These are phyloP conservation scores for Parazoanthus atlanticus DNA, from an alignment of 92 coral and sea anemone species.

Conservation along the genomic window DNA sequence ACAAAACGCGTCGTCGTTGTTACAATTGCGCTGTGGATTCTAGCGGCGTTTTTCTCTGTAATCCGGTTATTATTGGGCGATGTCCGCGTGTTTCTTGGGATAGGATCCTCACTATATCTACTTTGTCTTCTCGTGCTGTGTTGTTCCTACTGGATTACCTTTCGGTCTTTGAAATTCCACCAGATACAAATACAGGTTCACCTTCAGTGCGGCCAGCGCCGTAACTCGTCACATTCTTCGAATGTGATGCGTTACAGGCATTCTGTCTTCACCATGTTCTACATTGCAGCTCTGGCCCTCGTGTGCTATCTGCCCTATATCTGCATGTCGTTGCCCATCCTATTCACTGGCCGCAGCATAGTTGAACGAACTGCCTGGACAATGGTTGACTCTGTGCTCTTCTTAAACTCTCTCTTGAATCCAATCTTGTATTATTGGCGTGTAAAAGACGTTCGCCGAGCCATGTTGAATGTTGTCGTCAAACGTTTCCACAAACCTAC, in stretches of 20 bases:
- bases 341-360: constrained; percentile 21
- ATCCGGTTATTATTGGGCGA: constrained; percentile 12
- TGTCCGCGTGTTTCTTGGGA: constrained; percentile 31
- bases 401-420: constrained; percentile 30
- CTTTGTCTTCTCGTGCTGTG: constrained; percentile 29
- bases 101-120: constrained; percentile 25
- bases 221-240: neutral
- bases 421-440: constrained; percentile 38
- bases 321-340: constrained; percentile 28
- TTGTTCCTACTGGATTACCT: constrained; percentile 23
- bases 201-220: neutral
- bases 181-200: constrained; percentile 11
- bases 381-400: constrained; percentile 34
- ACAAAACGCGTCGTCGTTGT: constrained; percentile 25
- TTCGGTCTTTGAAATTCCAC: constrained; percentile 26
- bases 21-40: constrained; percentile 18
- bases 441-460: constrained; percentile 25
- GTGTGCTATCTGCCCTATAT: constrained; percentile 28
- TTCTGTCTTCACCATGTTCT: constrained; percentile 33
- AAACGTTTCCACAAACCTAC: constrained; percentile 1
- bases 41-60: constrained; percentile 32
- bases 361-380: constrained; percentile 32
- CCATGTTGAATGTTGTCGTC: constrained; percentile 8
- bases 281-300: constrained; percentile 6
- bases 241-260: constrained; percentile 19